Percentiles rank a stretch among this genome's conserved stretches.
phyloP scores from a whole-genome alignment of 92 coral and sea anemone species.

The Heliopora coerulea region DNA sequence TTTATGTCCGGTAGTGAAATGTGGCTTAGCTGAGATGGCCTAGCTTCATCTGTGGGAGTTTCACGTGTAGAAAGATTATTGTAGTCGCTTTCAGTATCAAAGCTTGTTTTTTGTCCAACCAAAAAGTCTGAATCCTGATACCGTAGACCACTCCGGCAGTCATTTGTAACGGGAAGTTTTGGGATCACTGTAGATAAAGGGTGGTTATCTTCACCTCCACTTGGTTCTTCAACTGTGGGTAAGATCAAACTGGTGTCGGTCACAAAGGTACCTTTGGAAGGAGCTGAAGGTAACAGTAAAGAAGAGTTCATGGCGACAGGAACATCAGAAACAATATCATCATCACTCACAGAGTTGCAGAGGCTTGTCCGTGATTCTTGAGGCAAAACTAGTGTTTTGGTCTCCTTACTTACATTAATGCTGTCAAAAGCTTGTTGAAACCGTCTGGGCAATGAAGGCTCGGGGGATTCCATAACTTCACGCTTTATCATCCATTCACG shows the following conservation, averaged over 20 bases:
- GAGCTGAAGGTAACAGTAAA: background rate
- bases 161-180: background rate
- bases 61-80: background rate
- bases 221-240: background rate
- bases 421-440: background rate
- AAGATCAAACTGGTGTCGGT: too few relatives aligned
- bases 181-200: slow-evolving; percentile 11
- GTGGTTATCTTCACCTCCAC: background rate
- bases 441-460: background rate
- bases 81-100: too few relatives aligned
- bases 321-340: background rate
- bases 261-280: background rate
- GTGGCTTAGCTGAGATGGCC: background rate
- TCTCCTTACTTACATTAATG: background rate
- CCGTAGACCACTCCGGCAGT: too few relatives aligned
- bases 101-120: too few relatives aligned
- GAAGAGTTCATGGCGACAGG: background rate
- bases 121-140: too few relatives aligned
- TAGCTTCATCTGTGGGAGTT: background rate
- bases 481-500: background rate
- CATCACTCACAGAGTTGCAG: too few relatives aligned
- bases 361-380: background rate
- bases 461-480: background rate
- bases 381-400: background rate
- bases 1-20: background rate